phyloP scores from a whole-genome alignment of 2,888 invertebrate species.

The Dicycla oo region DNA sequence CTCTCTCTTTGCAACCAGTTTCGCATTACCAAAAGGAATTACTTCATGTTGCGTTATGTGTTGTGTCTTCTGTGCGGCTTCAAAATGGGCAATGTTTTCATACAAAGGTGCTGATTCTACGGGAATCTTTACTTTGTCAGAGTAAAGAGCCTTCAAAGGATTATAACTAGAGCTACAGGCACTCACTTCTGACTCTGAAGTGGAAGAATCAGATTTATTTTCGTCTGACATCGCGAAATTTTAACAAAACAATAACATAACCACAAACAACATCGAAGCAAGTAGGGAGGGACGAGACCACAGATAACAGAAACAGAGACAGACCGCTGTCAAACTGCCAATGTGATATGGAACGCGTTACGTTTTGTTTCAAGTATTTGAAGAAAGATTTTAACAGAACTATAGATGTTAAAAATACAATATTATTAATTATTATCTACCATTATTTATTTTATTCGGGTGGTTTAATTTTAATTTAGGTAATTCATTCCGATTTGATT shows the following conservation, averaged over 20 bases:
- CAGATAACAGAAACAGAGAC: neutral
- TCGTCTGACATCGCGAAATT: slow-evolving; percentile 73
- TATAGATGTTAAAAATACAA: too few species aligned
- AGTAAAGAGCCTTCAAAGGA: slow-evolving; percentile 93
- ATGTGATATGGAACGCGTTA: slow-evolving; percentile 7
- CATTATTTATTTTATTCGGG: neutral
- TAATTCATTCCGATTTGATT: slow-evolving; percentile 19
- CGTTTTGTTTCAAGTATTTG: slow-evolving; percentile 56
- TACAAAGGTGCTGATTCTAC: slow-evolving; percentile 90
- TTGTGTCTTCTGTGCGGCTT: slow-evolving; percentile 71
- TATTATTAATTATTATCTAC: too few species aligned
- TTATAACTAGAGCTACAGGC: slow-evolving; percentile 90
- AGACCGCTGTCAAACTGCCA: slow-evolving; percentile 26
- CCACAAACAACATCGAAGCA: neutral
- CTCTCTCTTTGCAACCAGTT: slow-evolving; percentile 77
- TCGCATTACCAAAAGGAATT: slow-evolving; percentile 76
- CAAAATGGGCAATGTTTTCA: slow-evolving; percentile 93
- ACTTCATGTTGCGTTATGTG: slow-evolving; percentile 63
- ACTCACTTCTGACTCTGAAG: slow-evolving; percentile 84
- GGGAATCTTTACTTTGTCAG: slow-evolving; percentile 89
- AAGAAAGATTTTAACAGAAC: too few species aligned
- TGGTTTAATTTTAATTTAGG: neutral
- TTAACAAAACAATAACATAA: slow-evolving; percentile 43
- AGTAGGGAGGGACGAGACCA: slow-evolving; percentile 5
- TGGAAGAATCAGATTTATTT: slow-evolving; percentile 79